Evolutionary conservation across 2,797 vertebrate species (phyloP), one percentile per base, ranked within the genome.

Genomic region (Rallus crepitans): DNA sequence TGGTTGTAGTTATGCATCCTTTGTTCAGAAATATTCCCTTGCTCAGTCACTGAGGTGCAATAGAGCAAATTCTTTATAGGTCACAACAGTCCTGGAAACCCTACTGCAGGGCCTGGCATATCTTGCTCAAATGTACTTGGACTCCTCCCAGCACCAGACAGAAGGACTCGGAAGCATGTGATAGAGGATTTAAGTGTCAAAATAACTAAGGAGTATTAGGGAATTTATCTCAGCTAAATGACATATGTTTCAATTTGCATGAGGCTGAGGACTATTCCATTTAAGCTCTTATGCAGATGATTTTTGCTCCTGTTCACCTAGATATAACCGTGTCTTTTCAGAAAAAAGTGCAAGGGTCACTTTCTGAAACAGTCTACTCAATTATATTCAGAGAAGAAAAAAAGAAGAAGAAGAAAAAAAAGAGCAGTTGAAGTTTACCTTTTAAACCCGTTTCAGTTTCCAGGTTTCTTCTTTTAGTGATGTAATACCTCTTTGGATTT

Each of bases 191-290:
- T 93, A 70, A 96, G 75, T 93, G 93, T 94, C 91, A 94, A 91
- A 96, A 96, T 93, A 96, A 81, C 73, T 82, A 81, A 91, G 86
- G 77, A 90, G 66, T 89, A 96, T 97, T 96, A 96, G 60, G 72
- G 89, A 93, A 96, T 94, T 96, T 96, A 96, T 96, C 90, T 96
- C 5, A 1, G 84, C 87, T 94, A 85, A 91, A 79, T 94, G 94
- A 92, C 97, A 94, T 96, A 92, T 94, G 90, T 91, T 96, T 95
- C 90, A 94, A 83, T 97, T 94, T 92, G 53, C 56, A 88, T 84
- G 83, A 88, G 55, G 77, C 78, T 87, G 78, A 94, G 60, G 72
- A 90, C 81, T 89, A 68, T 82, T 88, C 33, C 64, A 60, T 89
- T 94, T 93, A 86, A 93, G 82, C 52, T 84, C 60, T 94, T 82